Conservation (phyloP, 2,797 vertebrate species). For the Crypturellus tataupa region DNA sequence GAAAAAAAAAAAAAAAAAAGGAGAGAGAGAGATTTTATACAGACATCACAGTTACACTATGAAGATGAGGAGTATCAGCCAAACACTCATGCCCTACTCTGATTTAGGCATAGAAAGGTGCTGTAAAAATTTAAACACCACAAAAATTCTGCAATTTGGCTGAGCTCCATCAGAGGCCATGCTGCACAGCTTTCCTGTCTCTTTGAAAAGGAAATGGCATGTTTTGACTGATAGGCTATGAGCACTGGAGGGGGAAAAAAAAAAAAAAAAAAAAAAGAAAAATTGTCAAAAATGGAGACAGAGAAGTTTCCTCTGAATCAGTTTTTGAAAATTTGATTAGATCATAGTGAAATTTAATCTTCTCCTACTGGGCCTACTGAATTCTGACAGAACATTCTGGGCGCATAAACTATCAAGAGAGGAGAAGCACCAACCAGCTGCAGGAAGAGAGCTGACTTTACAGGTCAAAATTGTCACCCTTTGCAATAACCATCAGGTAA, state of each 20-base stretch:
- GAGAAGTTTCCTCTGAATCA: neutral
- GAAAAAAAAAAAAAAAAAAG: neutral
- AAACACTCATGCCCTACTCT: rapidly evolving
- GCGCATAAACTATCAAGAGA: neutral
- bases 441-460: neutral
- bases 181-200: neutral
- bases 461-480: neutral
- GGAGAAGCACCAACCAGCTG: neutral
- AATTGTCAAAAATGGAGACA: neutral
- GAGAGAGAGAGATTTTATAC: neutral
- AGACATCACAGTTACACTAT: rapidly evolving
- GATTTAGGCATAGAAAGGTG: rapidly evolving
- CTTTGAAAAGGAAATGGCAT: neutral
- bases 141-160: neutral
- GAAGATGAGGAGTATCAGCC: neutral
- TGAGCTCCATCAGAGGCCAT: neutral
- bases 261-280: neutral
- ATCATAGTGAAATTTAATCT: conserved; percentile 18
- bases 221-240: neutral
- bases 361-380: neutral
- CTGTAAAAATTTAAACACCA: neutral
- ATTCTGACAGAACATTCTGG: neutral
- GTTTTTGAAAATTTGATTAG: conserved; percentile 12
- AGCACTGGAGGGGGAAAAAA: neutral
- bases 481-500: neutral